Evolutionary conservation across 2,888 invertebrate genomes (phyloP).

Genomic region (Acholoe squamosa): DNA sequence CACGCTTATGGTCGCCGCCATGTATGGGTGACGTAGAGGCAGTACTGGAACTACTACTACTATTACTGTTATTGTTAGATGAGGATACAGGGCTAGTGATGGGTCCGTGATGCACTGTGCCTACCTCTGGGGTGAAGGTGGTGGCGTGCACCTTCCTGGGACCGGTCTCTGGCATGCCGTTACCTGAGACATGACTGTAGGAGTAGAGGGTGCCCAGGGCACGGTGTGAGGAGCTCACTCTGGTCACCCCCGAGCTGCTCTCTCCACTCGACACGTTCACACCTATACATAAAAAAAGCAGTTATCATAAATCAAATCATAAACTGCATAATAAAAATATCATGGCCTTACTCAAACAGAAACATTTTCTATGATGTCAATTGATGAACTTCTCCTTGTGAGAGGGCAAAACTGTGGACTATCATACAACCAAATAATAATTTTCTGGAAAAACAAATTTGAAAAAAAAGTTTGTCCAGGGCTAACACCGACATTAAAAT

Average conservation of each 20-base stretch:
- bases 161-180: neutral
- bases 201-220: conserved; percentile 6
- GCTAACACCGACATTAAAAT: no score
- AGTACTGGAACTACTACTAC: neutral
- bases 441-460: no score
- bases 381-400: no score
- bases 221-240: conserved; percentile 6
- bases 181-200: conserved; percentile 34
- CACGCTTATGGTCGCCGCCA: neutral
- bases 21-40: neutral
- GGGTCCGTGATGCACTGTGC: conserved; percentile 70
- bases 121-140: conserved; percentile 78
- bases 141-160: conserved; percentile 77
- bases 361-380: no score
- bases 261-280: conserved; percentile 35
- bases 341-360: no score
- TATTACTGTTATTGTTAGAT: neutral
- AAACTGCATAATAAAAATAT: no score
- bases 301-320: no score
- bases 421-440: no score
- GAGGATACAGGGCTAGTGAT: conserved; percentile 40
- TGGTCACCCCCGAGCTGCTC: neutral
- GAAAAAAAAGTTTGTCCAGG: no score
- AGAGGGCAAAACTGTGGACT: no score
- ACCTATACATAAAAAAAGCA: conserved; percentile 6